Percentiles rank a stretch among this genome's conserved stretches.
These are phyloP conservation scores for Microvelia longipes DNA, from an alignment of 1,140 invertebrate species.

Conservation along the genomic window DNA sequence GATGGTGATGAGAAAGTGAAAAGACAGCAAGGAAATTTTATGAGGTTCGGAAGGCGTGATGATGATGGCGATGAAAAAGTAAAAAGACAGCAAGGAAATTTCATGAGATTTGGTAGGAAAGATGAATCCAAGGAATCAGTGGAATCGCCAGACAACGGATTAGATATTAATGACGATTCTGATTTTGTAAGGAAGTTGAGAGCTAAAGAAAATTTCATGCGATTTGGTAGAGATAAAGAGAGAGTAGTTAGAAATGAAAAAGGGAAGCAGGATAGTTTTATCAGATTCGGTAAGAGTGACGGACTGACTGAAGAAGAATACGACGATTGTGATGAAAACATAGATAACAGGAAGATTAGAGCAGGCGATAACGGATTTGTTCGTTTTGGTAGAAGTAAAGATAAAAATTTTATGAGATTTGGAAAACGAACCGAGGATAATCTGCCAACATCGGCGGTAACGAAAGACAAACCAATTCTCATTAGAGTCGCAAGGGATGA, in stretches of 20 bases:
- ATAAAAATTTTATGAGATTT: too few species aligned
- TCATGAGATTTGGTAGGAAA: slow-evolving; percentile 25
- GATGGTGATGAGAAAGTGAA: slow-evolving; percentile 6
- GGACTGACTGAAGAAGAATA: not conserved
- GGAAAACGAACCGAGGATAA: too few species aligned
- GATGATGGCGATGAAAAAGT: slow-evolving; percentile 20
- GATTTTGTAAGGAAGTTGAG: slow-evolving; percentile 4
- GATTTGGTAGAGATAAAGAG: slow-evolving; percentile 17
- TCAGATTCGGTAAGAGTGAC: slow-evolving; percentile 22
- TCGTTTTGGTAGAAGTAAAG: slow-evolving; percentile 6
- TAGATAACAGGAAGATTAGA: slow-evolving; percentile 2
- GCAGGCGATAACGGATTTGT: slow-evolving; percentile 6
- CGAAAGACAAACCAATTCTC: not conserved
- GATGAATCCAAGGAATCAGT: slow-evolving; percentile 16
- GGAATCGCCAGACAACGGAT: not conserved
- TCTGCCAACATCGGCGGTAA: not conserved
- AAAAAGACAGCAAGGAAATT: slow-evolving; percentile 21
- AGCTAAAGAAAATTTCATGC: slow-evolving; percentile 15
- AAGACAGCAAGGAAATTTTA: slow-evolving; percentile 19
- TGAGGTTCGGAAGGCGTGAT: slow-evolving; percentile 24
- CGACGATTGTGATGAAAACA: slow-evolving; percentile 5
- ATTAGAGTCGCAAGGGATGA: not conserved
- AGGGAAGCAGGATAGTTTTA: slow-evolving; percentile 21
- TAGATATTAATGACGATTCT: not conserved
- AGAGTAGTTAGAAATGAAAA: not conserved